Percentiles rank a stretch among this genome's conserved stretches.
These are phyloP conservation scores for Encarsia formosa DNA, from an alignment of 2,888 invertebrate species.

Conservation along the genomic window DNA sequence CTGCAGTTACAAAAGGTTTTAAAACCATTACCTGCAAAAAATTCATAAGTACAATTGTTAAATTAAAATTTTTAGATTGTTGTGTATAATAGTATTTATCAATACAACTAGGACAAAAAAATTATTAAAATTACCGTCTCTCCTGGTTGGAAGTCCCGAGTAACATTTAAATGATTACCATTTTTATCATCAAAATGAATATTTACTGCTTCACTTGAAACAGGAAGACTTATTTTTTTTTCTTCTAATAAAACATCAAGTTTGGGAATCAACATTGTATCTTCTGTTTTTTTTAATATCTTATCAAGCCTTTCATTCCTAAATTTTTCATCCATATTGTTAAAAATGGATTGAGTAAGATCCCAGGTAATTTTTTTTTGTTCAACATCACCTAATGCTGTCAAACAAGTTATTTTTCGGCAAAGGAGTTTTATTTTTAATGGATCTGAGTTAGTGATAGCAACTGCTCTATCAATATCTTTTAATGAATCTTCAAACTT, in stretches of 20 bases:
- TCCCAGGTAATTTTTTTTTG: background rate
- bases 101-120: background rate
- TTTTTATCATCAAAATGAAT: background rate
- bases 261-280: no score
- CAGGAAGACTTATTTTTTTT: no score
- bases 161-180: background rate
- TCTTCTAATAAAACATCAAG: no score
- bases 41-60: no score
- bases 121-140: background rate
- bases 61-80: no score
- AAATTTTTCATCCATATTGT: conserved; percentile 34
- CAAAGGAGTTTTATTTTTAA: background rate
- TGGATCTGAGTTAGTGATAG: background rate
- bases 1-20: no score
- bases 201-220: background rate
- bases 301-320: conserved; percentile 41
- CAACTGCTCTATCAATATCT: background rate
- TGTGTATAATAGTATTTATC: no score
- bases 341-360: background rate
- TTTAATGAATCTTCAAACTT: conserved; percentile 55
- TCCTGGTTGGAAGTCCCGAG: background rate
- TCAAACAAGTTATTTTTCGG: background rate
- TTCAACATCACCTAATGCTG: background rate
- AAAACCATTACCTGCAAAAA: no score
- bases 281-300: background rate